phyloP scores from a whole-genome alignment of 2,888 invertebrate genomes.

The Melieria omissa region DNA sequence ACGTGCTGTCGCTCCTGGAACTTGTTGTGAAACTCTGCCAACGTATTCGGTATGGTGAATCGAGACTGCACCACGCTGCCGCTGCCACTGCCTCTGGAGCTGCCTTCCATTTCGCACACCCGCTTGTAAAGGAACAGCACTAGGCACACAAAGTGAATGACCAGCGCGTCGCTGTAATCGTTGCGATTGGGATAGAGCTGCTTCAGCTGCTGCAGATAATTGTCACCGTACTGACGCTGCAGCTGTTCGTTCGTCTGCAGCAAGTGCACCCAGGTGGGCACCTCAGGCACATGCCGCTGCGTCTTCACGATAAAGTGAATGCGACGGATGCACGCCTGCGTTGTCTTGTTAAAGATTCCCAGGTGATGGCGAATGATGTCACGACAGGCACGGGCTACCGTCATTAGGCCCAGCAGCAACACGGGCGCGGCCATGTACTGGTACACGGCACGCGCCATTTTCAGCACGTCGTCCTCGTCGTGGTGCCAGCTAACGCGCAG shows the following conservation, averaged over 20 bases:
- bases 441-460: constrained; percentile 75
- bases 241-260: constrained; percentile 71
- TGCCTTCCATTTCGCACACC: constrained; percentile 51
- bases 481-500: constrained; percentile 74
- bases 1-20: constrained; percentile 49
- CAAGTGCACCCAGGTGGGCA: constrained; percentile 73
- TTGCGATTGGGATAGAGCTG: constrained; percentile 55
- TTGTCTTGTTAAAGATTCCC: constrained; percentile 74
- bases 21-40: constrained; percentile 57
- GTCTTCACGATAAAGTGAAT: constrained; percentile 73
- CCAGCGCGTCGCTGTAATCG: constrained; percentile 55
- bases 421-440: constrained; percentile 68
- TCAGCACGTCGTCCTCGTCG: constrained; percentile 76
- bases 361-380: constrained; percentile 70
- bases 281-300: constrained; percentile 70
- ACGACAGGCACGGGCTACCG: constrained; percentile 68
- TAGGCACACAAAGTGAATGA: constrained; percentile 63
- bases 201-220: constrained; percentile 62
- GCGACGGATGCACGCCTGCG: constrained; percentile 75
- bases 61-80: constrained; percentile 29
- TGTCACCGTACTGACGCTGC: constrained; percentile 65
- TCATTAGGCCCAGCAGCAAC: constrained; percentile 54
- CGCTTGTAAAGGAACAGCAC: constrained; percentile 57
- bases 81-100: constrained; percentile 37
- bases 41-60: constrained; percentile 59